Percentiles rank a stretch among this genome's conserved stretches.
These are phyloP conservation scores for Molanna angustata DNA, from an alignment of 2,888 invertebrate species.

Conservation along the genomic window DNA sequence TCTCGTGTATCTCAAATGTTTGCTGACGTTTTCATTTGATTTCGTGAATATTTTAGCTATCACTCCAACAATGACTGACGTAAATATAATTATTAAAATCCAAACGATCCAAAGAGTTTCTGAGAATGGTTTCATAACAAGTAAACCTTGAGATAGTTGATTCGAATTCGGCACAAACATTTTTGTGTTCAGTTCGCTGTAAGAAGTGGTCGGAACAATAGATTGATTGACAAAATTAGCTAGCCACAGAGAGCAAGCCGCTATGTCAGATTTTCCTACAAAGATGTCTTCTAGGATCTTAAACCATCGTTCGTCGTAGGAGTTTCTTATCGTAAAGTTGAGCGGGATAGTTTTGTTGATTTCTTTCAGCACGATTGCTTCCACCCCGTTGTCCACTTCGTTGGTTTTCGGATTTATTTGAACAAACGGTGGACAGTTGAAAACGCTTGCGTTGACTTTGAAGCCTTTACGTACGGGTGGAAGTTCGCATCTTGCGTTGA, in stretches of 20 bases:
- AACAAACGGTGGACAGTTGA: slow-evolving; percentile 6
- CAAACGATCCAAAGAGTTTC: slow-evolving; percentile 9
- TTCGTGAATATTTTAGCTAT: slow-evolving; percentile 7
- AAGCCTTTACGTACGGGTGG: background rate
- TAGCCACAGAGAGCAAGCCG: slow-evolving; percentile 1
- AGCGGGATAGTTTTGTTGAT: background rate
- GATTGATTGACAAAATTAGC: background rate
- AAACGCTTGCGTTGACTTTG: background rate
- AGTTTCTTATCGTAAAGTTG: background rate
- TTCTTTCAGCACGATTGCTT: background rate
- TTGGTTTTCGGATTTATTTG: background rate
- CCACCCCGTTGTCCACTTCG: background rate
- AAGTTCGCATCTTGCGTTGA: background rate
- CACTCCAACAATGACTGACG: background rate
- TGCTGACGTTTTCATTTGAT: background rate
- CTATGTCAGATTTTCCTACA: background rate
- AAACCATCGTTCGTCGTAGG: slow-evolving; percentile 6
- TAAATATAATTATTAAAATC: slow-evolving; percentile 8
- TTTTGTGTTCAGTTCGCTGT: background rate
- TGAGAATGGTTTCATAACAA: slow-evolving; percentile 14
- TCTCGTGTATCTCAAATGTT: background rate
- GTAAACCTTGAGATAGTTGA: slow-evolving; percentile 11
- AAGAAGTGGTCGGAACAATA: background rate
- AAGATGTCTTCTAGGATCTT: background rate
- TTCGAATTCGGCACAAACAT: slow-evolving; percentile 5